phyloP scores from a whole-genome alignment of 2,113 vertebrate species.

The Ptilonorhynchus violaceus region DNA sequence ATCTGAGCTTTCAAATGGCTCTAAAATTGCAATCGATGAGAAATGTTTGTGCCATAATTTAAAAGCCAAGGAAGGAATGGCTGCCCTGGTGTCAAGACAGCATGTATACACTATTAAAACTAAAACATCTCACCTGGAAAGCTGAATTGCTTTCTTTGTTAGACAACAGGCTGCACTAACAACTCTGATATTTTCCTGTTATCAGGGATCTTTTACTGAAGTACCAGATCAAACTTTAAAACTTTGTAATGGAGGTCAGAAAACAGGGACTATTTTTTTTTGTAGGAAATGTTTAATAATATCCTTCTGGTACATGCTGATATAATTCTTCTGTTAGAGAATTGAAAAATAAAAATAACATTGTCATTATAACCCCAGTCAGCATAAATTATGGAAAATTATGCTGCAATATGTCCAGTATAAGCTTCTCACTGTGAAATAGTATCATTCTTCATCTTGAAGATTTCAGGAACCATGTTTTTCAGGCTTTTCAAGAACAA shows the following conservation, averaged over 20 bases:
- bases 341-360: constrained; percentile 22
- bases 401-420: neutral
- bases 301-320: neutral
- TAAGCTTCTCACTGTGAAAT: neutral
- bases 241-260: constrained; percentile 29
- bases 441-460: constrained; percentile 10
- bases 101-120: constrained; percentile 60
- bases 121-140: constrained; percentile 65
- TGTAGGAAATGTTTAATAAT: neutral
- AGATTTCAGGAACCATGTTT: neutral
- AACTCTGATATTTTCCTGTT: constrained; percentile 23
- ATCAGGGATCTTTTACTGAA: neutral
- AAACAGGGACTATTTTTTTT: neutral
- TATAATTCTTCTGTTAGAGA: neutral
- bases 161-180: constrained; percentile 49
- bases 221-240: constrained; percentile 27
- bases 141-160: constrained; percentile 59
- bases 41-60: constrained; percentile 70
- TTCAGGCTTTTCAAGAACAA: constrained; percentile 15
- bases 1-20: constrained; percentile 66
- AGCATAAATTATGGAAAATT: constrained; percentile 38
- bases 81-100: constrained; percentile 68
- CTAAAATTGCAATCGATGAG: constrained; percentile 69
- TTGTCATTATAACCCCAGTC: neutral
- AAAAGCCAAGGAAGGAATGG: constrained; percentile 59